Percentiles rank a stretch among this genome's conserved stretches.
Conservation (phyloP, 1,140 invertebrate genomes). For the Nylanderia fulva region DNA sequence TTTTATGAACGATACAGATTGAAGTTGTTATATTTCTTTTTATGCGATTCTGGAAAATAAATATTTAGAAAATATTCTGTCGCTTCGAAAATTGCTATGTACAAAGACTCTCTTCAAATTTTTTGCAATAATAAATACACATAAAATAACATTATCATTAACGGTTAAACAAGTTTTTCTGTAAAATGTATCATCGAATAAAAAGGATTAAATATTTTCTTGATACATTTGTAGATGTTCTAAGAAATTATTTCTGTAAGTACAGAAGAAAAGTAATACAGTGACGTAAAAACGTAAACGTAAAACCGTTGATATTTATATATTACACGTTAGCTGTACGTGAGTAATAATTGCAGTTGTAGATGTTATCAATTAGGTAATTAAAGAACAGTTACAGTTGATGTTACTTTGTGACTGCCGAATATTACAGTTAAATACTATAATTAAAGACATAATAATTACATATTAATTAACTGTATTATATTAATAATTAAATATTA, state of each 20-base stretch:
- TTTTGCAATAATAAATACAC: background rate
- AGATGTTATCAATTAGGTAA: slow-evolving; percentile 11
- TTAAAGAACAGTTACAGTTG: background rate
- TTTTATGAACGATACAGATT: no score
- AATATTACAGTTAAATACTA: no score
- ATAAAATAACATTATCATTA: background rate
- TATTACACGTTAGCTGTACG: background rate
- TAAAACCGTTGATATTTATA: background rate
- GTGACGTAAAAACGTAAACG: background rate
- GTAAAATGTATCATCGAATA: background rate
- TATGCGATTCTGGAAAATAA: no score
- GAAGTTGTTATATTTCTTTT: no score
- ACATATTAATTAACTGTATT: background rate
- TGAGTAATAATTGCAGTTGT: background rate
- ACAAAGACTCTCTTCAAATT: background rate
- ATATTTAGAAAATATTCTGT: no score
- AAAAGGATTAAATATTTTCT: background rate
- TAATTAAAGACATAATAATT: no score
- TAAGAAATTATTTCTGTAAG: background rate
- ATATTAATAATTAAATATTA: background rate
- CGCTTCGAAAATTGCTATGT: no score
- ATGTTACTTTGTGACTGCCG: background rate
- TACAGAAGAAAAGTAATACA: background rate
- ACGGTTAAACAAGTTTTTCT: background rate
- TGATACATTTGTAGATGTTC: background rate